Evolutionary conservation across 2,797 vertebrate species (phyloP).

Genomic region (Alouatta caraya): DNA sequence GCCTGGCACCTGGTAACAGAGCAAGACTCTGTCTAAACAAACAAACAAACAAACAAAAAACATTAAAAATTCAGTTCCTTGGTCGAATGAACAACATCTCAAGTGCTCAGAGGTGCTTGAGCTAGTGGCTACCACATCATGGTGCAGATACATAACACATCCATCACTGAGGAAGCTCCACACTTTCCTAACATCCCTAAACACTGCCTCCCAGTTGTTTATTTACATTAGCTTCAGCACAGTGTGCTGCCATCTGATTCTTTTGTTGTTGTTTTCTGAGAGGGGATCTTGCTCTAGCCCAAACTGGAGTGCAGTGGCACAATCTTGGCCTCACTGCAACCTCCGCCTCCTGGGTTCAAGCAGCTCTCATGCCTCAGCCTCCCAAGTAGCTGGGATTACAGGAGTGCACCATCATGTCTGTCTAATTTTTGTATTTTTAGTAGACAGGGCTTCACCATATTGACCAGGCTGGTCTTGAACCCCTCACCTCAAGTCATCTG

Average conservation of each 20-base stretch:
- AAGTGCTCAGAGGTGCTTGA: background rate
- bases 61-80: background rate
- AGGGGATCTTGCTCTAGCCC: background rate
- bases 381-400: too few species aligned
- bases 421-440: too few species aligned
- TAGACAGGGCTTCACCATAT: too few species aligned
- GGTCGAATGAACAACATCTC: background rate
- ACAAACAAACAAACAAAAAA: background rate
- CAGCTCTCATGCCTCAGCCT: too few species aligned
- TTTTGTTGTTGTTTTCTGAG: background rate
- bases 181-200: background rate
- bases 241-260: background rate
- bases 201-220: background rate
- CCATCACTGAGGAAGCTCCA: background rate
- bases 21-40: too few species aligned
- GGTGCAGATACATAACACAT: background rate
- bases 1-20: too few species aligned
- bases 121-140: background rate
- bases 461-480: too few species aligned
- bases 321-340: too few species aligned
- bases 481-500: too few species aligned
- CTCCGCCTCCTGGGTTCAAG: too few species aligned
- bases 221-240: background rate
- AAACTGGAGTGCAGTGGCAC: background rate
- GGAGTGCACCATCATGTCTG: too few species aligned